Percentiles rank a stretch among this genome's conserved stretches.
These are phyloP conservation scores for Tenthredo distinguenda DNA, from an alignment of 2,888 invertebrate species.

Conservation along the genomic window DNA sequence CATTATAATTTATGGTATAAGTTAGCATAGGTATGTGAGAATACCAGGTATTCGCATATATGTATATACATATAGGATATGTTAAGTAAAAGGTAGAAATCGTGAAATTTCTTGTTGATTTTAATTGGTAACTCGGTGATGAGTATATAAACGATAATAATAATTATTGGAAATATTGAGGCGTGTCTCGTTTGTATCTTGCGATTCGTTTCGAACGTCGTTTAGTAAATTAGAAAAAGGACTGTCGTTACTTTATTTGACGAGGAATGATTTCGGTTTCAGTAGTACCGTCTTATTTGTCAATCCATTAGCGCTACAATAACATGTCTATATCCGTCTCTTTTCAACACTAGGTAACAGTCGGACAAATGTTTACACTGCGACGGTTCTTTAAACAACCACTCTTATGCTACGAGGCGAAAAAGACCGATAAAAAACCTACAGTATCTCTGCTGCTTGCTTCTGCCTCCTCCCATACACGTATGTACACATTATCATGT, in stretches of 20 bases:
- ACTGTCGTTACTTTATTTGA: constrained; percentile 48
- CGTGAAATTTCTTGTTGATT: neutral
- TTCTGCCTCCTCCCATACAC: neutral
- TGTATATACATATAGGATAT: no score
- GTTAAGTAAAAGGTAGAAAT: neutral
- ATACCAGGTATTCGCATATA: no score
- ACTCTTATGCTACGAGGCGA: neutral
- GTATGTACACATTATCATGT: constrained; percentile 7
- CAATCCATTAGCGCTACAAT: constrained; percentile 75
- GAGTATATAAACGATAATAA: neutral
- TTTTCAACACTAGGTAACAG: constrained; percentile 52
- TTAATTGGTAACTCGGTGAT: neutral
- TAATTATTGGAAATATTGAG: neutral
- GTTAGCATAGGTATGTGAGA: neutral
- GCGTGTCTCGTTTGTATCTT: constrained; percentile 8
- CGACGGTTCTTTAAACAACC: constrained; percentile 48
- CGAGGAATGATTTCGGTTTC: constrained; percentile 58
- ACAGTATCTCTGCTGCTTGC: constrained; percentile 46
- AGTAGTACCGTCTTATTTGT: constrained; percentile 70
- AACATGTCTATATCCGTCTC: constrained; percentile 61
- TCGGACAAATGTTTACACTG: constrained; percentile 50
- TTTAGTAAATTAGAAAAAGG: constrained; percentile 15
- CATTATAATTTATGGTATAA: neutral
- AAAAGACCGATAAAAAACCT: constrained; percentile 44
- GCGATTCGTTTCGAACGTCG: neutral